Conservation (phyloP, 2,888 invertebrate species). For the Apeira syringaria region DNA sequence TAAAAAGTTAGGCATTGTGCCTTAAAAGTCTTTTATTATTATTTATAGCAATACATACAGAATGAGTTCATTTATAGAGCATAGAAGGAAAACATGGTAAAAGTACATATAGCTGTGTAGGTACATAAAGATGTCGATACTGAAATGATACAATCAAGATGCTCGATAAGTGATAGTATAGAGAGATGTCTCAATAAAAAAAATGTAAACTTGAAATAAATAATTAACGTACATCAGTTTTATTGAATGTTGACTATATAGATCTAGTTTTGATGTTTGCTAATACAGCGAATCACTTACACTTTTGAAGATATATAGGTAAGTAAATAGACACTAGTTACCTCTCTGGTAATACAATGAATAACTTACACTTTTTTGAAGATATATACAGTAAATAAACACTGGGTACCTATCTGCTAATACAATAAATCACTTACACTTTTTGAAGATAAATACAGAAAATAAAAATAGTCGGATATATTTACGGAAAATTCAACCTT, state of each 20-base stretch:
- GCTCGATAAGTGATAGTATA: constrained; percentile 3
- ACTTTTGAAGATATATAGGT: too few relatives aligned
- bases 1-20: constrained; percentile 78
- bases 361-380: too few relatives aligned
- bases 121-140: neutral
- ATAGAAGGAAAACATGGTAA: constrained; percentile 33
- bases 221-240: too few relatives aligned
- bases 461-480: constrained; percentile 36
- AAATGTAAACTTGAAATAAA: too few relatives aligned
- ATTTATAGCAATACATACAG: constrained; percentile 62
- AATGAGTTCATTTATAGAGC: constrained; percentile 77
- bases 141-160: constrained; percentile 2
- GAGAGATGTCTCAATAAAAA: constrained; percentile 3
- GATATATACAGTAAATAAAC: too few relatives aligned
- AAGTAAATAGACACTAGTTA: too few relatives aligned
- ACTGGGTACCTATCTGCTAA: neutral
- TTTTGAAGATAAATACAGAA: constrained; percentile 33
- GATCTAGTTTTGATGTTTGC: too few relatives aligned
- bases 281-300: too few relatives aligned
- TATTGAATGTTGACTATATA: too few relatives aligned
- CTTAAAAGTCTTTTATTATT: constrained; percentile 78
- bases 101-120: constrained; percentile 1
- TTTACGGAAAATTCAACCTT: constrained; percentile 33
- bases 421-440: too few relatives aligned
- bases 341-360: too few relatives aligned